Percentiles rank a stretch among this genome's conserved stretches.
Conservation (phyloP, 2,113 vertebrate species). For the Gnathonemus echidnorhynchus region DNA sequence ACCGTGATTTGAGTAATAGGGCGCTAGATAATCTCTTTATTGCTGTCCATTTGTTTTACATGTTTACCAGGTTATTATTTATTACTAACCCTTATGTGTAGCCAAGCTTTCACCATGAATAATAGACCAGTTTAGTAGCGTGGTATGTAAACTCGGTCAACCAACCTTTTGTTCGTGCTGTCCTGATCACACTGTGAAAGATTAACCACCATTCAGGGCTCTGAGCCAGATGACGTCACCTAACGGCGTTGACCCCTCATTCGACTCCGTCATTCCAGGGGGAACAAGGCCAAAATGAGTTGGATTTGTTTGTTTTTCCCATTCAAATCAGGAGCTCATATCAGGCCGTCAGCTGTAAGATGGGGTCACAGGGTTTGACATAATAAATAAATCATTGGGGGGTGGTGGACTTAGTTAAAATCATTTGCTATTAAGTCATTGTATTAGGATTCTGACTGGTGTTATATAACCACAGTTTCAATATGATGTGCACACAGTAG, state of each 20-base stretch:
- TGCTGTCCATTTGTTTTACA: neutral
- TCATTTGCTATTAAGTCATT: neutral
- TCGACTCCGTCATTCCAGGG: neutral
- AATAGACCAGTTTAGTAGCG: neutral
- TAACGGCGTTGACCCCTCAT: neutral
- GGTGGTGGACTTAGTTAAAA: neutral
- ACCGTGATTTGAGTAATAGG: no score
- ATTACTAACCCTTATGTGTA: neutral
- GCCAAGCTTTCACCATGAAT: neutral
- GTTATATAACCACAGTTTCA: neutral
- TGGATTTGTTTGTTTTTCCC: neutral
- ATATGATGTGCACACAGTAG: neutral
- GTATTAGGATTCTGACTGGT: neutral
- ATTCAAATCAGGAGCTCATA: neutral
- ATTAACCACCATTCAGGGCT: neutral
- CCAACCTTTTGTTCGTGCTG: neutral
- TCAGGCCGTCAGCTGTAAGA: neutral
- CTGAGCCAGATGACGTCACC: neutral
- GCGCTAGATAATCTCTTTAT: neutral
- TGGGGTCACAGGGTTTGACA: neutral
- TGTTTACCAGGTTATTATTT: neutral
- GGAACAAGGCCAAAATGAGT: neutral
- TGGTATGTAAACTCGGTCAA: neutral
- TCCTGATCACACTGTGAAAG: neutral
- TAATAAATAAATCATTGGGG: neutral